Base-by-base conservation (phyloP, 2,113 vertebrate species). In the Phainopepla nitens region DNA sequence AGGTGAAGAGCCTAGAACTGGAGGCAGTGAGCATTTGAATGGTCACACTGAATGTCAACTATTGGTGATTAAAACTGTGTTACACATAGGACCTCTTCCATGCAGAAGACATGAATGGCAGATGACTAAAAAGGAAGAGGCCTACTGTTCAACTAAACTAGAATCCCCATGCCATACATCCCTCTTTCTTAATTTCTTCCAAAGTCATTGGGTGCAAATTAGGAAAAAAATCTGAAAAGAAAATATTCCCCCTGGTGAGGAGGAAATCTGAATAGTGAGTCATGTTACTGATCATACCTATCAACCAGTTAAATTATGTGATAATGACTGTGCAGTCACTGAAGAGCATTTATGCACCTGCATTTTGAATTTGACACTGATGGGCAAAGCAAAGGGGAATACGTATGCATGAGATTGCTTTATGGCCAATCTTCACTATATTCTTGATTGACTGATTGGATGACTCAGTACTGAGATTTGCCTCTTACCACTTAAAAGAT, bases 381-480 rank as follows among this genome's bases (percentile, higher is more conserved):
- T 87, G 45, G 76, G 92, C 64, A 89, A 47, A 29, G 82, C 41
- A 83, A 92, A 24, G 42, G 44, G 42, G 65, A 81, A 94, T 93
- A 94, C 44, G 25, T 91, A 84, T 61, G 47, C 72, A 72, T 75
- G 39, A 95, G 41, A 86, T 35, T 68, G 60, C 70, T 93, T 57
- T 56, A 60, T 39, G 66, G 58, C 73, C 27, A 87, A 60, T 96
- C 83, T 95, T 95, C 71, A 58, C 87, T 78, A 58, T 94, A 87
- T 92, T 75, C 90, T 78, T 96, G 94, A 91, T 87, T 94, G 94
- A 92, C 82, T 94, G 93, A 90, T 94, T 97, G 80, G 70, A 71
- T 95, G 96, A 94, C 87, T 96, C 95, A 94, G 87, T 95, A 60
- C 81, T 50, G 80, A 90, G 90, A 70, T 93, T 93, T 18, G 9